Conservation (phyloP, 2,113 vertebrate species). For the Myanophis thanlyinensis region DNA sequence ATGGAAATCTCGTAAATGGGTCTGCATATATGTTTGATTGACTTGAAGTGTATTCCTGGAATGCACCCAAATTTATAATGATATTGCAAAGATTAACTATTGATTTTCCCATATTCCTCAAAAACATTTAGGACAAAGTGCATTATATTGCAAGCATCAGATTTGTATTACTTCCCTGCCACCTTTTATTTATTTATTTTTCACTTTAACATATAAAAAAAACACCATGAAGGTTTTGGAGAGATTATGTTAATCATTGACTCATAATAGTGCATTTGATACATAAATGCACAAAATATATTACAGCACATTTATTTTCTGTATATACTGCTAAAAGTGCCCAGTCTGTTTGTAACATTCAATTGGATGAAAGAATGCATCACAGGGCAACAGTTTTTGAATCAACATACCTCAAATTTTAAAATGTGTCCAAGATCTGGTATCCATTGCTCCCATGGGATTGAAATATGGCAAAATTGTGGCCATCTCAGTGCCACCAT, state of each 20-base stretch:
- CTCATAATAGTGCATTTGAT: background rate
- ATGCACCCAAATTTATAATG: constrained; percentile 16
- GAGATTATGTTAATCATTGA: background rate
- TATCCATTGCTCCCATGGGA: background rate
- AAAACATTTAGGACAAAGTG: constrained; percentile 41
- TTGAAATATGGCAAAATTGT: background rate
- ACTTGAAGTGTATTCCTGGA: constrained; percentile 36
- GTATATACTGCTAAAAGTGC: background rate
- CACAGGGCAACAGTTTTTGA: background rate
- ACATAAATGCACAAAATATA: background rate
- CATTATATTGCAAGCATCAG: constrained; percentile 37
- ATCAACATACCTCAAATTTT: background rate
- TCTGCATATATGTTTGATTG: constrained; percentile 12
- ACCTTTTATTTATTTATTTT: constrained; percentile 43
- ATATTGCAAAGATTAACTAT: constrained; percentile 60
- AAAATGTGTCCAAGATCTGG: background rate
- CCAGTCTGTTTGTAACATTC: background rate
- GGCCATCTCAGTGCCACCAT: background rate
- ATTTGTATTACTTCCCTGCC: constrained; percentile 24
- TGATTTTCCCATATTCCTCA: constrained; percentile 58
- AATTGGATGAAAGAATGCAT: background rate
- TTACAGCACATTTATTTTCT: background rate
- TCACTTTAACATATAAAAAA: constrained; percentile 27
- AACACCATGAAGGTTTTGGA: background rate
- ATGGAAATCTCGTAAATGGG: constrained; percentile 15